Percentiles rank a stretch among this genome's conserved stretches.
phyloP scores from a whole-genome alignment of 1,140 invertebrate genomes.

The Cherax quadricarinatus region DNA sequence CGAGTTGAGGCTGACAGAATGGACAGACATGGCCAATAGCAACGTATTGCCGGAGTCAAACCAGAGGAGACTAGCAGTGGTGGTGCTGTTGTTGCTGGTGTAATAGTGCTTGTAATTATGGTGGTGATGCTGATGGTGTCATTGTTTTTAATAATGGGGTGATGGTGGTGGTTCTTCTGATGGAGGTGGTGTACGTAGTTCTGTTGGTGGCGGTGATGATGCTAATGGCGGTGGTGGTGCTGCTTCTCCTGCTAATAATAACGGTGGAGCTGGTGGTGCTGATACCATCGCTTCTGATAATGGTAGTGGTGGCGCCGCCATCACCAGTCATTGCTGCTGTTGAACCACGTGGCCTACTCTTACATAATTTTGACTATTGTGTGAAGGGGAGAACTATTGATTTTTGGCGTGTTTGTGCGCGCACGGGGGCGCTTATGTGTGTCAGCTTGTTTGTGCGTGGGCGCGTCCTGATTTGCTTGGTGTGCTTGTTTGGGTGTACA shows the following conservation, averaged over 20 bases:
- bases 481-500: not conserved
- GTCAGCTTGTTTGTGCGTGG: not conserved
- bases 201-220: not conserved
- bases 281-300: not conserved
- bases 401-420: not conserved
- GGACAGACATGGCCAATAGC: not conserved
- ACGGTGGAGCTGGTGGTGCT: not conserved
- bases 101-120: no score
- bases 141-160: not conserved
- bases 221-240: not conserved
- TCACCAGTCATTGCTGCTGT: not conserved
- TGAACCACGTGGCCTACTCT: not conserved
- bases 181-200: not conserved
- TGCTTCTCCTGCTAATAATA: not conserved
- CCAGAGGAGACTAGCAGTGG: not conserved
- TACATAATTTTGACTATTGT: not conserved
- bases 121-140: not conserved
- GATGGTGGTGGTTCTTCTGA: not conserved
- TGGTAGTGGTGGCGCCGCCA: no score
- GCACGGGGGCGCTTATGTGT: no score
- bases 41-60: not conserved
- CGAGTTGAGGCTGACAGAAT: not conserved
- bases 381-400: not conserved
- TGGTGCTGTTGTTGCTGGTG: not conserved
- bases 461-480: not conserved